Base-by-base conservation (phyloP, 2,888 invertebrate species). In the Euzetes globulus region DNA sequence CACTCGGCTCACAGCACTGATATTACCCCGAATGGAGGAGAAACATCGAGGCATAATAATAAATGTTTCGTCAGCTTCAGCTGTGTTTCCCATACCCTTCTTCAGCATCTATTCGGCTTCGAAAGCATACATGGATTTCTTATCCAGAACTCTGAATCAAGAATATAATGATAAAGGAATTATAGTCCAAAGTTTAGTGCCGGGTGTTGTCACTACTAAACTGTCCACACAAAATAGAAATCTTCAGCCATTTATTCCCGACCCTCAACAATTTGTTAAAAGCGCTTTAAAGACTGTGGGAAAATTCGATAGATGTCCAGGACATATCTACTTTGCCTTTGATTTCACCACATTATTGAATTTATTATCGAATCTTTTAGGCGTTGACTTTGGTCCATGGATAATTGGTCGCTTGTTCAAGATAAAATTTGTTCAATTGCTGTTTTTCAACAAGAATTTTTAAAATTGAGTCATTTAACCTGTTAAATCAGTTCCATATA, bases 51-150 rank as follows among this genome's bases (percentile, higher is more conserved):
- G 95, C 0, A 93, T 93, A 0, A 87, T 95, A 70, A 90, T 95
- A 33, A 94, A 94, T 81, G 87, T 95, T 17, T 92, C 94, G 0
- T 94, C 94, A n/a, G n/a, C n/a, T n/a, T n/a, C n/a, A n/a, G n/a
- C n/a, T n/a, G n/a, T n/a, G n/a, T n/a, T n/a, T 91, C 91, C 91
- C 1, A 90, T 94, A 0, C 93, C 93, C 82, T 83, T 91, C 73
- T 90, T 91, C 81, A 88, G 92, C 0, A 89, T 94, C 0, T 95
- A 95, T 82, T 90, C 91, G 0, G 94, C 94, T 0, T 89, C 91
- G n/a, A n/a, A n/a, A n/a, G n/a, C n/a, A 17, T 79, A 78, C 72
- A 76, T 83, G 17, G 83, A 83, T 77, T 82, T 81, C 76, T 81
- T 83, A 77, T 82, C 82, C 4, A 79, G 80, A 74, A 80, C 81